These are phyloP conservation scores for Sebastes cheni DNA, from an alignment of 2,797 vertebrate species.

Conservation along the genomic window DNA sequence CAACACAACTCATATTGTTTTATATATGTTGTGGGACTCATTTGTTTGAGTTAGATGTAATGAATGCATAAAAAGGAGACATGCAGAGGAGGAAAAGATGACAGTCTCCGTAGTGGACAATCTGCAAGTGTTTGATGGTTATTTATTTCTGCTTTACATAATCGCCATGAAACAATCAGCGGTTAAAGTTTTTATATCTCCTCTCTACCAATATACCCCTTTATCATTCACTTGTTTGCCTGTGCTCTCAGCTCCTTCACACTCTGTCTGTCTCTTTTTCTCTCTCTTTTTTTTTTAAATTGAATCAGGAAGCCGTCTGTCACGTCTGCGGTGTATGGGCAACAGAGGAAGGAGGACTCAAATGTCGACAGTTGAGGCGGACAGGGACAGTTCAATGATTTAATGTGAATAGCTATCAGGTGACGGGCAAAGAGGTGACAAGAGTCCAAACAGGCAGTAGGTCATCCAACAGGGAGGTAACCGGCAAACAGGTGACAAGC, in stretches of 20 bases:
- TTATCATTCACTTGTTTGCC: background rate
- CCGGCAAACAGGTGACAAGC: background rate
- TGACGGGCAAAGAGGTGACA: background rate
- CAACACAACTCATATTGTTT: background rate
- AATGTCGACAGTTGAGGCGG: background rate
- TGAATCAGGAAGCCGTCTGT: background rate
- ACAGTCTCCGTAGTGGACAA: background rate
- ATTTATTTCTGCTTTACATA: background rate
- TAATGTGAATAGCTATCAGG: background rate
- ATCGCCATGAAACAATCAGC: too few relatives aligned
- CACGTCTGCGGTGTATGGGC: background rate
- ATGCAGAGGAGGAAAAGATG: background rate
- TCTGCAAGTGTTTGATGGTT: background rate
- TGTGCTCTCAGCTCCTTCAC: background rate
- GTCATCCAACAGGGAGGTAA: background rate
- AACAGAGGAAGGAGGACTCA: background rate
- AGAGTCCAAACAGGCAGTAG: background rate
- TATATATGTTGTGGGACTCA: background rate
- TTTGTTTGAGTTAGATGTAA: background rate
- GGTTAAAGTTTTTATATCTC: too few relatives aligned
- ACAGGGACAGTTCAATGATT: background rate
- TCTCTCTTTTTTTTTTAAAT: background rate
- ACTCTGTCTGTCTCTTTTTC: background rate
- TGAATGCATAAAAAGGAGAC: background rate
- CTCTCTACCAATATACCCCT: background rate